A percentile compares a stretch with the other conserved stretches of the same genome.
Evolutionary conservation across 2,888 invertebrate genomes (phyloP).

Genomic region (Harpagoxenus sublaevis): DNA sequence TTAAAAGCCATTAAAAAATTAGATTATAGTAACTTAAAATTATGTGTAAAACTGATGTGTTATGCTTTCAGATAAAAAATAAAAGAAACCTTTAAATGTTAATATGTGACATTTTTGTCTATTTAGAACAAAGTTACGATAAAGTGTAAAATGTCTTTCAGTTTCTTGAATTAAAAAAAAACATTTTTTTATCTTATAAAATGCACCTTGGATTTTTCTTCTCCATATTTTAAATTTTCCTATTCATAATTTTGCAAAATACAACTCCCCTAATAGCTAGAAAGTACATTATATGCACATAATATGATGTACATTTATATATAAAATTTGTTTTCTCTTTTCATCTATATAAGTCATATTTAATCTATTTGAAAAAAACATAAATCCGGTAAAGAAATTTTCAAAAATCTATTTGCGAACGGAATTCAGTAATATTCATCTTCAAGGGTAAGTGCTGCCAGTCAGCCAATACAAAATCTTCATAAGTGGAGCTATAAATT

Average conservation of each 20-base stretch:
- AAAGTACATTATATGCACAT: background rate
- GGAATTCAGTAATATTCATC: constrained; percentile 20
- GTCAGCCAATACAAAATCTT: constrained; percentile 70
- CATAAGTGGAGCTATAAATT: constrained; percentile 85
- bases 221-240: background rate
- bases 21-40: background rate
- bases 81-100: constrained; percentile 1
- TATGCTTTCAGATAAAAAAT: background rate
- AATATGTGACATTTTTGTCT: background rate
- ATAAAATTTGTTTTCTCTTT: background rate
- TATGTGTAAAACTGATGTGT: background rate
- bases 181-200: background rate
- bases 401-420: background rate
- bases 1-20: background rate
- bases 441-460: constrained; percentile 74
- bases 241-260: background rate
- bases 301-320: background rate
- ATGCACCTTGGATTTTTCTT: background rate
- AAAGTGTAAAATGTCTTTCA: background rate
- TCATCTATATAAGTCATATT: background rate
- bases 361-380: background rate
- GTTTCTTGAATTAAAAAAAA: background rate
- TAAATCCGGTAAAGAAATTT: background rate
- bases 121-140: background rate
- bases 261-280: background rate